Conservation (phyloP, 2,797 vertebrate species). For the Falco berigora region DNA sequence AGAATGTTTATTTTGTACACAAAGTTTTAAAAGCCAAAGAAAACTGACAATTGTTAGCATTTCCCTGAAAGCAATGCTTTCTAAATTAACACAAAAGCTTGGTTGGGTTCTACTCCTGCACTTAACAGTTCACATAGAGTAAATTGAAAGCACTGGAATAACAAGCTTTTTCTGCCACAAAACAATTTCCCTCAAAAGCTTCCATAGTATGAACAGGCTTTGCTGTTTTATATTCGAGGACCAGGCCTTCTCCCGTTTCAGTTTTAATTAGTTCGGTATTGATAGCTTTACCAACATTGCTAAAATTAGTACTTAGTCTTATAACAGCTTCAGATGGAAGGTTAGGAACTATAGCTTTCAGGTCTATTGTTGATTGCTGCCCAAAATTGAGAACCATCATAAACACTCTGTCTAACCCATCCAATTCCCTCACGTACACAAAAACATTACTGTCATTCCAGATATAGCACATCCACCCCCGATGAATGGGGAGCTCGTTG, state of each 20-base stretch:
- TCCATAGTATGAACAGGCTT: slow-evolving; percentile 73
- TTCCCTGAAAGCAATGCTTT: background rate
- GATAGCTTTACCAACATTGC: slow-evolving; percentile 55
- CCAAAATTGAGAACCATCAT: slow-evolving; percentile 92
- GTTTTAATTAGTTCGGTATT: slow-evolving; percentile 71
- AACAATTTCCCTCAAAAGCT: slow-evolving; percentile 74
- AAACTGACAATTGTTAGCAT: background rate
- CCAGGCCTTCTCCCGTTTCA: slow-evolving; percentile 81
- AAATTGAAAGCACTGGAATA: slow-evolving; percentile 80
- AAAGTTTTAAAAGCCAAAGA: background rate
- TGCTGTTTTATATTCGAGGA: slow-evolving; percentile 80
- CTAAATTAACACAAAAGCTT: background rate
- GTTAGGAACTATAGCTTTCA: slow-evolving; percentile 70
- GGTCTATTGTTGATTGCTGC: slow-evolving; percentile 57
- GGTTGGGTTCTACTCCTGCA: background rate
- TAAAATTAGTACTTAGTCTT: slow-evolving; percentile 78
- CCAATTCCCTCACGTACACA: slow-evolving; percentile 85
- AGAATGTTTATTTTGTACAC: background rate
- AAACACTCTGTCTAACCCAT: slow-evolving; percentile 81
- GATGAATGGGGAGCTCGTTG: slow-evolving; percentile 76
- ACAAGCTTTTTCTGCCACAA: slow-evolving; percentile 87
- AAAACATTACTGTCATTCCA: slow-evolving; percentile 75
- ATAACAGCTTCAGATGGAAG: slow-evolving; percentile 76
- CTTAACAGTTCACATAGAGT: slow-evolving; percentile 81
- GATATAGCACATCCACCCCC: slow-evolving; percentile 91